phyloP scores from a whole-genome alignment of 2,797 vertebrate genomes.

The Sphenodon punctatus region DNA sequence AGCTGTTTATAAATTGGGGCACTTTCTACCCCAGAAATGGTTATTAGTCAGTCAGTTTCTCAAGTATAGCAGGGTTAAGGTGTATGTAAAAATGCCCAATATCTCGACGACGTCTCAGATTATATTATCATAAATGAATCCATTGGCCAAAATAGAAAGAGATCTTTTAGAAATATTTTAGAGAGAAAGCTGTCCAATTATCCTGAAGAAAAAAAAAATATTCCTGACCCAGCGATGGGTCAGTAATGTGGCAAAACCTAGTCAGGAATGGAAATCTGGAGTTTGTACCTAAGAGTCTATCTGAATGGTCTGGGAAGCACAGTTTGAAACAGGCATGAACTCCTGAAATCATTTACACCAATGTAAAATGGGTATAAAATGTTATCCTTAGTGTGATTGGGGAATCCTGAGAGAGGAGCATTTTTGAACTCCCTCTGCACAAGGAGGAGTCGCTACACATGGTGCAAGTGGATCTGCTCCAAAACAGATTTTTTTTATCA shows the following conservation, averaged over 20 bases:
- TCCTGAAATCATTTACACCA: neutral
- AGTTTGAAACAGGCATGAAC: neutral
- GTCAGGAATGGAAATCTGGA: neutral
- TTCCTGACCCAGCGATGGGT: neutral
- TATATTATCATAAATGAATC: no score
- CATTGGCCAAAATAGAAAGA: slow-evolving; percentile 29
- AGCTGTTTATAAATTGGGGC: no score
- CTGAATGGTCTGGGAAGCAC: neutral
- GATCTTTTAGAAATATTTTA: slow-evolving; percentile 6
- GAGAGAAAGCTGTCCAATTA: neutral
- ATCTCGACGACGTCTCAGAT: no score
- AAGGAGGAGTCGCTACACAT: neutral
- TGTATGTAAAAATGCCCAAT: no score
- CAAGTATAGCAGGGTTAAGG: no score
- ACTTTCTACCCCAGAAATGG: no score
- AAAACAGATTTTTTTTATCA: no score
- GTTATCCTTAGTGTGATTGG: neutral
- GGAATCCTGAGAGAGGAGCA: neutral
- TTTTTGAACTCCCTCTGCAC: neutral
- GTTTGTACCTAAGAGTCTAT: neutral
- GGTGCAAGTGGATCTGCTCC: no score
- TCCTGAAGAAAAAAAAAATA: neutral
- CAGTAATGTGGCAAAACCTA: neutral
- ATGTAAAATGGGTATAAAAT: neutral
- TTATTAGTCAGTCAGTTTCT: no score